These are phyloP conservation scores for Iphiclides podalirius DNA, from an alignment of 2,888 invertebrate genomes.

Conservation along the genomic window DNA sequence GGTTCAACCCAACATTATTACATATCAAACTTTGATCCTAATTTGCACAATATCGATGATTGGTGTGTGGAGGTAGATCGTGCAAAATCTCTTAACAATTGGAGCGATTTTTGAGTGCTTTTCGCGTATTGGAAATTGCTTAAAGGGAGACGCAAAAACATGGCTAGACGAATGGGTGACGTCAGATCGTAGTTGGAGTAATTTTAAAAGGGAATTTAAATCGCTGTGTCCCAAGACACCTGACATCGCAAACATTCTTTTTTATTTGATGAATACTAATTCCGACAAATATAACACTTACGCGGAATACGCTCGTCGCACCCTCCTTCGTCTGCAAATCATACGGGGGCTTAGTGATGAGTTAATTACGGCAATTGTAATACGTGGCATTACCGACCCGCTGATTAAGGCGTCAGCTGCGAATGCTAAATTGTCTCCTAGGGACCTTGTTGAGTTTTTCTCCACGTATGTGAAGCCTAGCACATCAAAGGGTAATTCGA, in stretches of 20 bases:
- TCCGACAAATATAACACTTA: slow-evolving; percentile 33
- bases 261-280: slow-evolving; percentile 28
- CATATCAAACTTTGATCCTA: not conserved
- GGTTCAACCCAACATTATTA: not conserved
- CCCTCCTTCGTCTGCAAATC: slow-evolving; percentile 31
- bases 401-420: not conserved
- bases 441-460: not conserved
- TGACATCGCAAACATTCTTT: slow-evolving; percentile 30
- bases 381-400: slow-evolving; percentile 7
- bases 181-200: slow-evolving; percentile 30
- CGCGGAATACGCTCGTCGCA: slow-evolving; percentile 35
- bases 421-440: not conserved
- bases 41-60: not conserved
- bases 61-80: slow-evolving; percentile 24
- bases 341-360: slow-evolving; percentile 33
- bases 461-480: not conserved
- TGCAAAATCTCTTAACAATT: slow-evolving; percentile 26
- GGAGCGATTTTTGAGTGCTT: slow-evolving; percentile 29
- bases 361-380: slow-evolving; percentile 26
- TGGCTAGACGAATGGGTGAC: slow-evolving; percentile 35
- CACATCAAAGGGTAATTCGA: no score
- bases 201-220: slow-evolving; percentile 32
- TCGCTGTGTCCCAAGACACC: slow-evolving; percentile 29
- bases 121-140: slow-evolving; percentile 25
- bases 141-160: slow-evolving; percentile 28